Percentiles rank a stretch among this genome's conserved stretches.
Conservation (phyloP, 1,140 invertebrate species). For the Trypoxylus dichotomus region DNA sequence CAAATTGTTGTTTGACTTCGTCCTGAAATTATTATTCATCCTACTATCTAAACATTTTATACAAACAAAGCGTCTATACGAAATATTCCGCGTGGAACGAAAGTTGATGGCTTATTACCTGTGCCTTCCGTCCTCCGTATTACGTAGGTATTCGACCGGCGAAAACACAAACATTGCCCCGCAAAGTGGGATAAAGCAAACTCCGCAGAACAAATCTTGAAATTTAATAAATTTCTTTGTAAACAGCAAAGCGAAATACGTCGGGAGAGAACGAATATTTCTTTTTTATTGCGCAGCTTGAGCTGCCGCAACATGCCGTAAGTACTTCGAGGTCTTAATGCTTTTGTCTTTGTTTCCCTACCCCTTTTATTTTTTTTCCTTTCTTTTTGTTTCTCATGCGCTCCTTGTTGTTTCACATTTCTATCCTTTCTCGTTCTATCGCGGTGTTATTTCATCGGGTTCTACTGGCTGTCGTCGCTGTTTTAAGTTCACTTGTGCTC, state of each 20-base stretch:
- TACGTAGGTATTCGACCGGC: constrained; percentile 1
- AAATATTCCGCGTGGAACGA: not conserved
- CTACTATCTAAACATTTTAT: constrained; percentile 5
- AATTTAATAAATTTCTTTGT: constrained; percentile 31
- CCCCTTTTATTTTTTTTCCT: not conserved
- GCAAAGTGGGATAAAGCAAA: constrained; percentile 23
- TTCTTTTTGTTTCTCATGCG: not conserved
- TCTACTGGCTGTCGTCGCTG: not conserved
- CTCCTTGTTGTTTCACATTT: not conserved
- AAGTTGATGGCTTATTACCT: not conserved
- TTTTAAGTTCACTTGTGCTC: not conserved
- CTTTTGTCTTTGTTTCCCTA: constrained; percentile 21
- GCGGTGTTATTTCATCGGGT: not conserved
- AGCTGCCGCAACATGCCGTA: not conserved
- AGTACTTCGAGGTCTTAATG: not conserved
- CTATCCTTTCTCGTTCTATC: not conserved
- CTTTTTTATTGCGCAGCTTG: not conserved
- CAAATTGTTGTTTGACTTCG: constrained; percentile 5
- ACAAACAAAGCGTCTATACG: constrained; percentile 1
- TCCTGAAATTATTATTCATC: constrained; percentile 9
- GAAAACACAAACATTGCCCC: not conserved
- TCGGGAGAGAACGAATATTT: not conserved
- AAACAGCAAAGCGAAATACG: constrained; percentile 27
- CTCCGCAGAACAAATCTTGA: constrained; percentile 20
- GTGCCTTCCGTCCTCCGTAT: no score